Base-by-base conservation (phyloP, 1,140 invertebrate genomes). In the Sinonovacula constricta region DNA sequence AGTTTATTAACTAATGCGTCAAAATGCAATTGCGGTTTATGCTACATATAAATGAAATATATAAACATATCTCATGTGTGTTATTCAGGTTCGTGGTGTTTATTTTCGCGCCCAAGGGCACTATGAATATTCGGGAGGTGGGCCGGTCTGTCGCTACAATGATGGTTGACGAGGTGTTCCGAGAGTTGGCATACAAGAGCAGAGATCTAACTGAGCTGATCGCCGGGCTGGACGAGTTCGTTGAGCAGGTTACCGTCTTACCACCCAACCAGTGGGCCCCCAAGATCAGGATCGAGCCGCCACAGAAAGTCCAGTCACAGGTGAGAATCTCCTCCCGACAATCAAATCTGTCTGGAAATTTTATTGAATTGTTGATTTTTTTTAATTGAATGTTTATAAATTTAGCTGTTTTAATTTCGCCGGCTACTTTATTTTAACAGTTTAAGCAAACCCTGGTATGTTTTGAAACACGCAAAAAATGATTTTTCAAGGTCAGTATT, bases 141-240 rank as follows among this genome's bases (percentile, higher is more conserved):
- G 98, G 97, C 88, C 93, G 98, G 53, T 97, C 96, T 7, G 97
- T 99, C 63, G 96, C 97, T 12, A 99, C 98, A 0, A 93, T 99
- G 34, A 98, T 99, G 97, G 95, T 97, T 10, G 98, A 98, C 89
- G 94, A 94, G 92, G 94, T 96, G 54, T 99, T 99, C 90, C 96
- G 98, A 86, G 95, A 95, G 49, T 94, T 97, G 79, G 97, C 97
- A 0, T 99, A 98, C 90, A 96, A 95, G 89, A 96, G 97, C 0
- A 95, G 4, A 93, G 95, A 77, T 94, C 92, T 95, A 15, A 94
- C 95, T 67, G 96, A 98, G 83, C 89, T 98, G 0, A 89, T 98
- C 0, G 96, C 95, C 12, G 97, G 96, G 5, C 97, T 99, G 51
- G 98, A 99, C 84, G 97, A 98, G 89, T 99, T 99, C 90, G 91